Conservation (phyloP, 2,113 vertebrate genomes). For the Trogon melanurus region DNA sequence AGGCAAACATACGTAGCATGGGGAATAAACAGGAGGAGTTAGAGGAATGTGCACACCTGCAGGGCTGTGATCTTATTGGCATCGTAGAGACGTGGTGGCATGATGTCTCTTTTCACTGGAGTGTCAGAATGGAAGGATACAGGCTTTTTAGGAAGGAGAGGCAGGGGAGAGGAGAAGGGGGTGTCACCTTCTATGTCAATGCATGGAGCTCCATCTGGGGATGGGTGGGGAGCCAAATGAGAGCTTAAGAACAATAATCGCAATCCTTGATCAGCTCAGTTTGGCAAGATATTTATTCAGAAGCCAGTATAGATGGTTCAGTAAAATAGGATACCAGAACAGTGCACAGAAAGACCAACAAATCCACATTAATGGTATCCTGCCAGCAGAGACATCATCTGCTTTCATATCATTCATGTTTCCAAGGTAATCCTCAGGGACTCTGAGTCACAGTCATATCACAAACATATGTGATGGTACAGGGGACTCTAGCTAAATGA, state of each 20-base stretch:
- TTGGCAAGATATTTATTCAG: neutral
- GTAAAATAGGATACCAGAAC: neutral
- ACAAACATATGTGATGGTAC: neutral
- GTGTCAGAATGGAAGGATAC: no score
- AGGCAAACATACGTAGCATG: no score
- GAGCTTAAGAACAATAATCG: neutral
- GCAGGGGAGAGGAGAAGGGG: no score
- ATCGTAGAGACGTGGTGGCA: no score
- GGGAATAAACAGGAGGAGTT: no score
- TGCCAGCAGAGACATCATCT: neutral
- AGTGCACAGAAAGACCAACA: neutral
- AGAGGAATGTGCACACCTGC: no score
- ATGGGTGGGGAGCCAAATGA: no score
- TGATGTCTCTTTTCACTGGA: no score
- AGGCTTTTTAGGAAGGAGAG: no score
- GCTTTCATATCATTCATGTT: neutral
- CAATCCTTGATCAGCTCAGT: neutral
- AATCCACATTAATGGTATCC: neutral
- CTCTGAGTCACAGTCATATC: neutral
- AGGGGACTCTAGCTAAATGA: neutral
- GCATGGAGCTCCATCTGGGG: neutral
- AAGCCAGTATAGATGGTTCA: neutral
- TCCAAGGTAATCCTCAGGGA: neutral
- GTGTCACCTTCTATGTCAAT: no score
- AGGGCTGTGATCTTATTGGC: no score